Evolutionary conservation across 2,797 vertebrate species (phyloP).

Genomic region (Brachyrhaphis roseni): DNA sequence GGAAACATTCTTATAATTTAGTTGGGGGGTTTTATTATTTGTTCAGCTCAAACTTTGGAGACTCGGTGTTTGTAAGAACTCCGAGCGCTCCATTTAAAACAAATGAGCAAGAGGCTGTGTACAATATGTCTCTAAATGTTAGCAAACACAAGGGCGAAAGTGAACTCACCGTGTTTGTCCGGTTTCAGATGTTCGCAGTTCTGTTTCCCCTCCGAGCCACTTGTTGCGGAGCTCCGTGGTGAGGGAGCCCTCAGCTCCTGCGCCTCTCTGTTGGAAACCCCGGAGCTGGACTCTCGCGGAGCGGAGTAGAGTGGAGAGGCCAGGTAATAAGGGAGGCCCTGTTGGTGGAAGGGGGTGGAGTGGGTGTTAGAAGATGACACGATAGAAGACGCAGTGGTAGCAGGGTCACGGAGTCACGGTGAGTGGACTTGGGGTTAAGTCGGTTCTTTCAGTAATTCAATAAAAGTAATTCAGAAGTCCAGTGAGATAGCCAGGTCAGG

Average conservation of each 20-base stretch:
- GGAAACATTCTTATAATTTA: not conserved
- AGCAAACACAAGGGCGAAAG: not conserved
- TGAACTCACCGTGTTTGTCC: conserved; percentile 40
- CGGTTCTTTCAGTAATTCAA: not conserved
- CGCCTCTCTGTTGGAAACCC: conserved; percentile 42
- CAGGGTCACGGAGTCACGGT: not conserved
- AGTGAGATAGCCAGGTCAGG: not conserved
- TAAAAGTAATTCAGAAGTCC: not conserved
- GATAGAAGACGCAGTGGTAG: not conserved
- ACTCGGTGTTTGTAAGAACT: not conserved
- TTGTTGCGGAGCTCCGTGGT: conserved; percentile 43
- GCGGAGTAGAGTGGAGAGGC: conserved; percentile 29
- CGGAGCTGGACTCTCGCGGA: conserved; percentile 13
- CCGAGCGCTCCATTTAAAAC: not conserved
- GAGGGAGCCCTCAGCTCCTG: conserved; percentile 22
- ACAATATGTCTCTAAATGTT: not conserved
- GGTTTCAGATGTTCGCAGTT: conserved; percentile 4
- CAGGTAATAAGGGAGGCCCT: not conserved
- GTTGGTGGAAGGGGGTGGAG: not conserved
- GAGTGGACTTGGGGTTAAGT: not conserved
- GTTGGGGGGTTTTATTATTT: too few species aligned
- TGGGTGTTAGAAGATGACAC: not conserved
- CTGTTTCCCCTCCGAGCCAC: conserved; percentile 37
- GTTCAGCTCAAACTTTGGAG: not conserved
- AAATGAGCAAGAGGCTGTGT: not conserved